A percentile compares a stretch with the other conserved stretches of the same genome.
Conservation (phyloP, 2,797 vertebrate genomes). For the Liparis tanakae region DNA sequence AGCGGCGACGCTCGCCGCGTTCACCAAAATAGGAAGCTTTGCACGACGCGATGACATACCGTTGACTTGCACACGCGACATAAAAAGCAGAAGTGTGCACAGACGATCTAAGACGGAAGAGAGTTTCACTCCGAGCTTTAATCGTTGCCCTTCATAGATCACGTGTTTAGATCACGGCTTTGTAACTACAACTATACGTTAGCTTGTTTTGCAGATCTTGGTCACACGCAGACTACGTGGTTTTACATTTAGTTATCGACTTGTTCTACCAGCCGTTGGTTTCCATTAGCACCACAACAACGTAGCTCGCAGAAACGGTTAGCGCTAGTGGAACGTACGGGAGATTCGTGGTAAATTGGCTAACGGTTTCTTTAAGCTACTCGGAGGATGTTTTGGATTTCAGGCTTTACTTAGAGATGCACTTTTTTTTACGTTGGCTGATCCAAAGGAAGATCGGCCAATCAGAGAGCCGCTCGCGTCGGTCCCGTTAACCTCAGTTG, state of each 20-base stretch:
- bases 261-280: not conserved
- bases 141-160: not conserved
- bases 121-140: not conserved
- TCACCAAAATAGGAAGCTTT: slow-evolving; percentile 12
- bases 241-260: not conserved
- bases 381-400: not conserved
- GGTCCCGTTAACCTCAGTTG: not conserved
- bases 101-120: not conserved
- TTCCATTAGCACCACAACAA: not conserved
- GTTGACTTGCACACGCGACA: not conserved
- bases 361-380: not conserved
- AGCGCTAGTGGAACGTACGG: not conserved
- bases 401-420: slow-evolving; percentile 1
- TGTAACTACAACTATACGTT: not conserved
- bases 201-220: not conserved
- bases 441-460: not conserved
- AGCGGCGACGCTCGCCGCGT: slow-evolving; percentile 20
- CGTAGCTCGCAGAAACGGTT: not conserved
- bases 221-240: not conserved
- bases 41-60: not conserved
- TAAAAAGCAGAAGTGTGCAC: slow-evolving; percentile 31
- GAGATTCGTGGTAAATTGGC: not conserved
- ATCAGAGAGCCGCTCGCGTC: not conserved
- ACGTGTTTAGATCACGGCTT: not conserved
- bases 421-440: not conserved